These are phyloP conservation scores for Psittacula echo DNA, from an alignment of 2,797 vertebrate species.

Conservation along the genomic window DNA sequence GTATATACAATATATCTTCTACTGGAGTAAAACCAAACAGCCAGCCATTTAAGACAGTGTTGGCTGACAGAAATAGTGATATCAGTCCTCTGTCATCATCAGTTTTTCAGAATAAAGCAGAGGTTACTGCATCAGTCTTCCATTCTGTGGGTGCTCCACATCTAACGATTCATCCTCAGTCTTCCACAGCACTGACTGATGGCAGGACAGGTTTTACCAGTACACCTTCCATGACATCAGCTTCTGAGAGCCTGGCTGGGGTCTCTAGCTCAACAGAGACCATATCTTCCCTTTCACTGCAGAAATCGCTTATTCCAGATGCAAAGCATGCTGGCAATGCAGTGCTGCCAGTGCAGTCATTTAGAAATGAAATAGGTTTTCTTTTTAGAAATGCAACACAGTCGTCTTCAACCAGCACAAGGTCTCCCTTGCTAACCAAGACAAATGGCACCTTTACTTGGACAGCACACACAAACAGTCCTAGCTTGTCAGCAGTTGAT, in stretches of 20 bases:
- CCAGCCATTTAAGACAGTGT: not conserved
- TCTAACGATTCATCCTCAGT: not conserved
- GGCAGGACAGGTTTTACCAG: not conserved
- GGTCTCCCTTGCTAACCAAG: not conserved
- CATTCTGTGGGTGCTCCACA: not conserved
- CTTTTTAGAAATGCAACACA: not conserved
- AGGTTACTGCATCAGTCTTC: not conserved
- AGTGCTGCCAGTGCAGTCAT: not conserved
- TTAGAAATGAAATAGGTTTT: not conserved
- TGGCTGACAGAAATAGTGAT: not conserved
- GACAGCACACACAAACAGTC: not conserved
- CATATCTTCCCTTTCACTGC: not conserved
- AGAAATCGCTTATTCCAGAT: not conserved
- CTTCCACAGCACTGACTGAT: not conserved
- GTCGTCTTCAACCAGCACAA: not conserved
- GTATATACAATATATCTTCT: not conserved
- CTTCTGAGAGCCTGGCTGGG: slow-evolving; percentile 27
- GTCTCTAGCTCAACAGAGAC: slow-evolving; percentile 14
- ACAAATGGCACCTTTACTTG: not conserved
- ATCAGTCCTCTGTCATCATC: not conserved
- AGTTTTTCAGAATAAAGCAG: slow-evolving; percentile 7
- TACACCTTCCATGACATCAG: slow-evolving; percentile 9
- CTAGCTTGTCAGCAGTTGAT: not conserved
- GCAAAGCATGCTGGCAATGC: not conserved
- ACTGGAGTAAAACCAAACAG: not conserved